phyloP scores from a whole-genome alignment of 2,797 vertebrate genomes.

The Leptatherina wallacei region DNA sequence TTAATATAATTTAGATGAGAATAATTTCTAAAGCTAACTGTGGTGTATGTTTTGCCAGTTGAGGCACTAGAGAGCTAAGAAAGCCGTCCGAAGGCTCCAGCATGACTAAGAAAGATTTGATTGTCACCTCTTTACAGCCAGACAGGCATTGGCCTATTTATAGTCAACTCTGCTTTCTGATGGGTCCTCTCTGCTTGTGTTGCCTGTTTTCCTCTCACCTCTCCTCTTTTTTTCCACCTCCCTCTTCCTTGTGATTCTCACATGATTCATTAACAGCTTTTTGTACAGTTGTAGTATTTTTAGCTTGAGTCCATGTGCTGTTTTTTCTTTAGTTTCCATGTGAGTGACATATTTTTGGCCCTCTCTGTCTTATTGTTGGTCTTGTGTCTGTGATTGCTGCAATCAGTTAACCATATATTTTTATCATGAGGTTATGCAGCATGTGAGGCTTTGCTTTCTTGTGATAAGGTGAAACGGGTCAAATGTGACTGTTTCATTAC shows the following conservation, averaged over 20 bases:
- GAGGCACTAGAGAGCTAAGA: constrained; percentile 36
- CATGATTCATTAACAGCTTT: constrained; percentile 64
- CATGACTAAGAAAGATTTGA: constrained; percentile 67
- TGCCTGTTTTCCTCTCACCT: constrained; percentile 56
- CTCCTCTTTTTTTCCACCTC: constrained; percentile 35
- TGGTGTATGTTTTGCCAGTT: constrained; percentile 40
- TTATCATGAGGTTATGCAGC: neutral
- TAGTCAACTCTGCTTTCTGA: constrained; percentile 70
- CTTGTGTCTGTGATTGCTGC: constrained; percentile 12
- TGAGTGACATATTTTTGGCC: constrained; percentile 26
- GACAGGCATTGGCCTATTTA: constrained; percentile 73
- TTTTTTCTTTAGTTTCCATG: constrained; percentile 23
- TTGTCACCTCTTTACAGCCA: constrained; percentile 73
- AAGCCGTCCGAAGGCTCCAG: constrained; percentile 61
- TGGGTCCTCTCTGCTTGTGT: constrained; percentile 49
- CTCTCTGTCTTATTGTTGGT: constrained; percentile 12
- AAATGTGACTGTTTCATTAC: constrained; percentile 24
- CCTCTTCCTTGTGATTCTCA: constrained; percentile 45
- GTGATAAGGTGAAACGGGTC: constrained; percentile 26
- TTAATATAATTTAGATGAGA: constrained; percentile 10
- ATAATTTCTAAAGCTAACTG: constrained; percentile 22
- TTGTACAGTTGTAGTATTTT: constrained; percentile 58
- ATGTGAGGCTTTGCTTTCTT: constrained; percentile 5
- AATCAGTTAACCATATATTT: constrained; percentile 29
- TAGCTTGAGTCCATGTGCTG: constrained; percentile 32